Evolutionary conservation across 2,888 invertebrate species (phyloP).

Genomic region (Macropis europaea): DNA sequence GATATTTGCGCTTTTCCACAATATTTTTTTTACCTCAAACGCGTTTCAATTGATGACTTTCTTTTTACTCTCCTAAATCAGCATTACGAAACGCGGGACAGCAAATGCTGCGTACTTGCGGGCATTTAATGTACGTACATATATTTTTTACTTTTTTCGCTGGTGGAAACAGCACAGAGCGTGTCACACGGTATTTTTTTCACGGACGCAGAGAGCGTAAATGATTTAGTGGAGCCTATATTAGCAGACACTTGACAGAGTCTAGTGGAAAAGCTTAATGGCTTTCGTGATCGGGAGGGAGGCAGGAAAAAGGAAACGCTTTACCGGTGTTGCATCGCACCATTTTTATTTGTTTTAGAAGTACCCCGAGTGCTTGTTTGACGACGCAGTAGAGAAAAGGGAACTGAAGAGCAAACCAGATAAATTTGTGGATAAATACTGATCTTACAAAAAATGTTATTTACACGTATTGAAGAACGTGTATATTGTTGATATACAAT

Average conservation of each 20-base stretch:
- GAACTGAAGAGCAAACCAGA: background rate
- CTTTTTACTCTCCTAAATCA: too few relatives aligned
- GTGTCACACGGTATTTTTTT: background rate
- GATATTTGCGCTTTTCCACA: too few relatives aligned
- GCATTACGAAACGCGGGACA: background rate
- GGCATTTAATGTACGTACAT: background rate
- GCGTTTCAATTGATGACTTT: conserved; percentile 35
- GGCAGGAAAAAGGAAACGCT: conserved; percentile 23
- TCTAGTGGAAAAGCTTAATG: conserved; percentile 47
- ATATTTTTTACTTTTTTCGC: background rate
- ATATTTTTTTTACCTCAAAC: too few relatives aligned
- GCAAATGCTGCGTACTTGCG: background rate
- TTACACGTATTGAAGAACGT: conserved; percentile 4
- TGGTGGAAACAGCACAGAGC: background rate
- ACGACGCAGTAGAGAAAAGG: conserved; percentile 7
- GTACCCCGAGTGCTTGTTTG: conserved; percentile 44
- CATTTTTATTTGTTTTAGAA: conserved; percentile 49
- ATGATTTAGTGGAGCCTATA: conserved; percentile 46
- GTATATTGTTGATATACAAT: conserved; percentile 1
- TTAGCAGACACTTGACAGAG: conserved; percentile 52
- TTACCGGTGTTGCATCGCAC: conserved; percentile 41
- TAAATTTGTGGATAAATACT: conserved; percentile 35
- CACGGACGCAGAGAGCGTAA: conserved; percentile 5
- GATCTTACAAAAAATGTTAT: conserved; percentile 8
- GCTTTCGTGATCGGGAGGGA: conserved; percentile 37